Base-by-base conservation (phyloP, 2,797 vertebrate species). In the Schizothorax lantsangensis region DNA sequence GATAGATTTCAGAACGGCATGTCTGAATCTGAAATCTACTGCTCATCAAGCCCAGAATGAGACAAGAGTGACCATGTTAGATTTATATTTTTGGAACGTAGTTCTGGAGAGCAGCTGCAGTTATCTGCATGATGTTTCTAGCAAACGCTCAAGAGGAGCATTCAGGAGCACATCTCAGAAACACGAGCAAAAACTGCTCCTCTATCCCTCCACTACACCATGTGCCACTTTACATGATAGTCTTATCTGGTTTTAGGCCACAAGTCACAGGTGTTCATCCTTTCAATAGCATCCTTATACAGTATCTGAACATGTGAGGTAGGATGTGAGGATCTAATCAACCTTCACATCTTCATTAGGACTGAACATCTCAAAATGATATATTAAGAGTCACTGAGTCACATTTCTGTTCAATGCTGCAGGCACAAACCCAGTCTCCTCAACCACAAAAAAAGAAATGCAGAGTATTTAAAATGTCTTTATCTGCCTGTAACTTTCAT, bases 11-110 rank as follows among this genome's bases (percentile, higher is more conserved):
- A 23, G 40, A 84, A 77, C 10, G 17, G 21, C 64, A 71, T 47
- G 2, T 40, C 30, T 66, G 23, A 84, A 77, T 30, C 21, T 66
- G 23, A 84, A 77, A 68, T 84, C 57, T 49, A 17, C 43, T 12
- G 11, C 72, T 64, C 40, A 17, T 30, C 47, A 71, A 71, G 47
- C 8, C 80, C 36, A 71, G 26, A 15, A 66, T 17, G n/a, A 75
- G 57, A 62, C 14, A n/a, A 66, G 15, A 7, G 43, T 9, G 59
- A 77, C 23, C 21, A 68, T 38, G 30, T 52, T 38, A 47, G 73
- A 77, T 77, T 84, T 66, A 84, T 83, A 26, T 14, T 43, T 77
- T 84, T 62, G 49, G 73, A 84, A 52, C 36, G 1, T 12, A 66
- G 43, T 47, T 52, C 72, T 66, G 72, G 15, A 72, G 36, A 72